A percentile compares a stretch with the other conserved stretches of the same genome.
phyloP scores from a whole-genome alignment of 2,888 invertebrate genomes.

The Cabera pusaria region DNA sequence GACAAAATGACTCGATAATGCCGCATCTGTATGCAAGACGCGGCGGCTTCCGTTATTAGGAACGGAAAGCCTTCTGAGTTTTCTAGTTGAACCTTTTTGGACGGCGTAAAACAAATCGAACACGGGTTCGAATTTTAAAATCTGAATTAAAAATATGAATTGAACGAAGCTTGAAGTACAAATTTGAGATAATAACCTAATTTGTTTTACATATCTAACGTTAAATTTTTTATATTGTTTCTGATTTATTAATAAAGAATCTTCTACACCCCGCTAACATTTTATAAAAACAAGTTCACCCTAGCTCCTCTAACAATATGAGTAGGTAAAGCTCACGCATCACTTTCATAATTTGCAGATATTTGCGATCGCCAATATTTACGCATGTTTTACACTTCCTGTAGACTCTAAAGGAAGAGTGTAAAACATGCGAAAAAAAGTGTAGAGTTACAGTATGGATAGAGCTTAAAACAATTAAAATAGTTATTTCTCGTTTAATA shows the following conservation, averaged over 20 bases:
- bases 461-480: no score
- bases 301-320: conserved; percentile 7
- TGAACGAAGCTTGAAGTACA: no score
- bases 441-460: no score
- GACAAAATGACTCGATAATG: conserved; percentile 52
- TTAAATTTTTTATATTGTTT: no score
- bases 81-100: conserved; percentile 3
- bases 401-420: conserved; percentile 1
- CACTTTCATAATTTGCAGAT: conserved; percentile 14
- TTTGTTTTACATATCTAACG: no score
- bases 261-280: no score
- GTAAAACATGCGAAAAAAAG: no score
- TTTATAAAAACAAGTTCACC: conserved; percentile 5
- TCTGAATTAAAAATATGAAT: background rate
- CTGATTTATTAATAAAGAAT: no score
- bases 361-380: conserved; percentile 22
- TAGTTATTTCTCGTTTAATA: no score
- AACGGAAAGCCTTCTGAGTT: conserved; percentile 36
- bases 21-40: conserved; percentile 58
- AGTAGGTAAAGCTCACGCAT: background rate
- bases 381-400: conserved; percentile 22
- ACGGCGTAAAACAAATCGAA: conserved; percentile 12
- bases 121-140: conserved; percentile 5
- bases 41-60: conserved; percentile 52
- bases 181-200: no score